Evolutionary conservation across 1,140 invertebrate species (phyloP), one percentile per base, ranked within the genome.

Genomic region (Cotesia typhae): DNA sequence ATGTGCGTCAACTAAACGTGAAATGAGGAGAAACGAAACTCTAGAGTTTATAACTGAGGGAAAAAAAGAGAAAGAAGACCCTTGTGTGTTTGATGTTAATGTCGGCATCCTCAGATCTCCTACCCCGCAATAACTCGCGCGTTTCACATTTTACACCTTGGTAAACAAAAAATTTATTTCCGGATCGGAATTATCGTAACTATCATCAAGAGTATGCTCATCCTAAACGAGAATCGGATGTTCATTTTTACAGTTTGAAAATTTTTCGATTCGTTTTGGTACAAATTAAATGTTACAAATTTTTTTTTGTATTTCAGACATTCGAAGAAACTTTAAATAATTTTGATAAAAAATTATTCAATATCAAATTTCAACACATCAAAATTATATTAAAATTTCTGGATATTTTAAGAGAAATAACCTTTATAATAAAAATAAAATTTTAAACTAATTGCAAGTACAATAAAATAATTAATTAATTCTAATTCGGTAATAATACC

Each of bases 101-200:
- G 67, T 70, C 75, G 72, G 72, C 72, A 64, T 77, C 68, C 51
- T 78, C 53, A 76, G 75, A 78, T 76, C 71, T 78, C 70, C 28
- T 14, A 47, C 38, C 47, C 52, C 12, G 66, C 74, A 74, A 74
- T 74, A 74, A 74, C 72, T 74, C 74, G 70, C 74, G 65, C 59
- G 74, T 76, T 77, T 77, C 73, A 74, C 74, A 73, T 73, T 74
- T 75, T 73, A 78, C 77, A 75, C 73, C 75, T 76, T 76, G 70
- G 71, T 71, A 77, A 77, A 77, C 66, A 78, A 71, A 73, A 70
- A 57, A 37, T 73, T 75, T 73, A 75, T 75, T 75, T 75, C 71
- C 74, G 74, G 67, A 71, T 67, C 63, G 51, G 52, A 37, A n/a
- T 52, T 67, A 72, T 72, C 64, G 70, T 66, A 38, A 20, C 14